A percentile compares a stretch with the other conserved stretches of the same genome.
Evolutionary conservation across 2,113 vertebrate genomes (phyloP).

Genomic region (Balaenoptera acutorostrata): DNA sequence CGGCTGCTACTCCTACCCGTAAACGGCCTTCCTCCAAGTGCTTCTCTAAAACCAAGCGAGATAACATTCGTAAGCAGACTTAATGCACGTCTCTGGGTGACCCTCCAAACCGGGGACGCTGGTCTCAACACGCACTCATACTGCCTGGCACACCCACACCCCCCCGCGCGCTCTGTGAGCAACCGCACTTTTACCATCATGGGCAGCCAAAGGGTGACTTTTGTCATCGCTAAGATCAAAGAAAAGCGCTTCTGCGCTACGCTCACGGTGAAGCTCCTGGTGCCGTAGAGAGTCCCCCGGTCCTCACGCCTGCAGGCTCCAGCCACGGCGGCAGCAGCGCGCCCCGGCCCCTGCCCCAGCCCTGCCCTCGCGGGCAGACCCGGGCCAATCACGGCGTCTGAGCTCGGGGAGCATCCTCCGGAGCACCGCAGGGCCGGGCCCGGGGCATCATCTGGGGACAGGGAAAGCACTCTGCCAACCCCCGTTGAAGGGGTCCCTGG

Average conservation of each 20-base stretch:
- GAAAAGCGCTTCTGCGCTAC: conserved; percentile 96
- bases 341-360: background rate
- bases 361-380: conserved; percentile 29
- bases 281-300: background rate
- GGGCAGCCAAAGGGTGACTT: conserved; percentile 94
- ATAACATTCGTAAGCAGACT: background rate
- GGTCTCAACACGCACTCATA: background rate
- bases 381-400: background rate
- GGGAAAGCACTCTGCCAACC: conserved; percentile 70
- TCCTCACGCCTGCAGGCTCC: conserved; percentile 40
- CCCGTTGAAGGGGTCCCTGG: conserved; percentile 79
- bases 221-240: conserved; percentile 90
- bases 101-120: background rate
- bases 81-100: background rate
- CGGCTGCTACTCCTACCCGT: accelerated
- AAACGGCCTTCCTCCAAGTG: background rate
- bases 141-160: background rate
- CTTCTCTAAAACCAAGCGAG: background rate
- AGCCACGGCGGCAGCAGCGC: background rate
- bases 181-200: conserved; percentile 91
- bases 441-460: conserved; percentile 79
- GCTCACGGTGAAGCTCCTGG: conserved; percentile 78
- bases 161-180: background rate
- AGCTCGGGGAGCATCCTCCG: conserved; percentile 34
- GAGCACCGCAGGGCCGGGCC: background rate